These are phyloP conservation scores for Mus spretus DNA, from an alignment of 2,797 vertebrate species.

Conservation along the genomic window DNA sequence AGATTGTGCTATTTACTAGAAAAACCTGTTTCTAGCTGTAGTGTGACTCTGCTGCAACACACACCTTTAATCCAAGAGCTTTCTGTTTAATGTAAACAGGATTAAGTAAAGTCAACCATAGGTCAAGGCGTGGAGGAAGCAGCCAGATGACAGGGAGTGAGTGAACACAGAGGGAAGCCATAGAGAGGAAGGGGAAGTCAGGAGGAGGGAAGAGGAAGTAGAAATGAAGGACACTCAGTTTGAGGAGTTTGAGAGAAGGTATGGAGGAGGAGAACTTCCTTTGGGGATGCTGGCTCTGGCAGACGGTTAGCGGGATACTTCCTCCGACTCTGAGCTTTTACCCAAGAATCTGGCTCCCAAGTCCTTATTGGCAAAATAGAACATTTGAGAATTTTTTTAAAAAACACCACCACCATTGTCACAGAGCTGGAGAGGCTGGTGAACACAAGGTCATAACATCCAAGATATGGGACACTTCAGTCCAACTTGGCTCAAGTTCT, in stretches of 20 bases:
- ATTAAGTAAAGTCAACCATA: neutral
- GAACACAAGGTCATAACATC: neutral
- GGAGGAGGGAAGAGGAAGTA: neutral
- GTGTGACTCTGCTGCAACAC: neutral
- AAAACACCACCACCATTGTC: neutral
- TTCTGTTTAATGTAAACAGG: neutral
- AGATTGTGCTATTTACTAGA: neutral
- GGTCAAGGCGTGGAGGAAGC: neutral
- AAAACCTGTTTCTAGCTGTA: neutral
- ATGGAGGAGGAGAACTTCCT: neutral
- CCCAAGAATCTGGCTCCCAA: neutral
- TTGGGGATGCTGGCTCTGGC: neutral
- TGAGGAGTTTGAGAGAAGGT: neutral
- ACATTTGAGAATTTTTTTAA: neutral
- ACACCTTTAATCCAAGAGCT: neutral
- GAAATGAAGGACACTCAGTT: neutral
- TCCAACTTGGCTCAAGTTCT: neutral
- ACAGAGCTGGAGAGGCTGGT: neutral
- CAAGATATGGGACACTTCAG: accelerated
- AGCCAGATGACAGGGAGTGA: neutral
- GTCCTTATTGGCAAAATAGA: neutral
- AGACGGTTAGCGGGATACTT: neutral
- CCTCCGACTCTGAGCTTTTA: neutral
- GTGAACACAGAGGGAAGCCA: neutral
- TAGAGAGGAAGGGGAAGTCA: no score